Percentiles rank a stretch among this genome's conserved stretches.
phyloP scores from a whole-genome alignment of 2,113 vertebrate species.

The Microtus pennsylvanicus region DNA sequence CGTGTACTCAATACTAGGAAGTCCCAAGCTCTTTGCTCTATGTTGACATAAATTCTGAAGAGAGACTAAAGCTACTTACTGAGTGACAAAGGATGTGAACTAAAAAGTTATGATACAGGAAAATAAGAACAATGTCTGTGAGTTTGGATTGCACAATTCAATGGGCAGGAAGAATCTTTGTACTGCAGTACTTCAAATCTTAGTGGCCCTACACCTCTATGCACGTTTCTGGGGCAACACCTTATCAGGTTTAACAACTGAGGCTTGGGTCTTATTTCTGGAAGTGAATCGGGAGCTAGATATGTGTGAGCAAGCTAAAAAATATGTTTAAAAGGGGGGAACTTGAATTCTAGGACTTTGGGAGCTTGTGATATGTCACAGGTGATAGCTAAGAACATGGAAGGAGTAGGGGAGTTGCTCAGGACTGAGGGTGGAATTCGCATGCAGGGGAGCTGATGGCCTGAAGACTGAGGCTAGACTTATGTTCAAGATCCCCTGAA shows the following conservation, averaged over 20 bases:
- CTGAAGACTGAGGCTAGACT: no score
- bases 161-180: neutral
- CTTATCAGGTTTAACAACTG: neutral
- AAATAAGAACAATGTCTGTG: neutral
- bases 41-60: neutral
- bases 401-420: no score
- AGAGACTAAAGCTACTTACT: neutral
- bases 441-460: neutral
- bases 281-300: accelerated
- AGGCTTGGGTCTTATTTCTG: neutral
- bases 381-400: accelerated
- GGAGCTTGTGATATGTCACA: neutral
- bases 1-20: neutral
- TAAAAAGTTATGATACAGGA: accelerated
- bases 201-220: no score
- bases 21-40: neutral
- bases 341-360: neutral
- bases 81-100: neutral
- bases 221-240: accelerated
- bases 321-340: no score
- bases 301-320: accelerated
- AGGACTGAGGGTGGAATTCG: neutral
- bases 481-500: neutral
- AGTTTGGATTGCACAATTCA: neutral
- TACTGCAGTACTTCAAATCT: neutral